Percentiles rank a stretch among this genome's conserved stretches.
Evolutionary conservation across 2,888 invertebrate species (phyloP).

Genomic region (Ypsolopha sequella): DNA sequence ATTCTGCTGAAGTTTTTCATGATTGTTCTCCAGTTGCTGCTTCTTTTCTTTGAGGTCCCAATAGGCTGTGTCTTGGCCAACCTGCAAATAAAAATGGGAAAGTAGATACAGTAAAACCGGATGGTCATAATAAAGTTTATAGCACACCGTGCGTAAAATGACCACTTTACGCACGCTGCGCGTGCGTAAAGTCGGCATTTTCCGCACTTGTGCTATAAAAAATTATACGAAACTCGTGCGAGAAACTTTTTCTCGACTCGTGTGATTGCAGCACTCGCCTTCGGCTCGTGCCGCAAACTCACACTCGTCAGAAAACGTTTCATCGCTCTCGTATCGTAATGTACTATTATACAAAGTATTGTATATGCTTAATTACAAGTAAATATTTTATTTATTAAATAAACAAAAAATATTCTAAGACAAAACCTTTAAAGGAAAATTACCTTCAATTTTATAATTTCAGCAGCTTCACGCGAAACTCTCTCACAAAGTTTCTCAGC

Average conservation of each 20-base stretch:
- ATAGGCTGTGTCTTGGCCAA: constrained; percentile 51
- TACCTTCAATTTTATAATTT: constrained; percentile 52
- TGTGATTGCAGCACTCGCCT: no score
- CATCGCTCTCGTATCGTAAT: no score
- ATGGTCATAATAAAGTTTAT: background rate
- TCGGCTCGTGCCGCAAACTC: no score
- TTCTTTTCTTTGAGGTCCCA: constrained; percentile 51
- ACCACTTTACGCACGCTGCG: no score
- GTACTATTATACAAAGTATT: background rate
- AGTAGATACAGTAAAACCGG: no score
- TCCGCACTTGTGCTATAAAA: no score
- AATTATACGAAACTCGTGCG: no score
- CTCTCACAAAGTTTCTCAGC: constrained; percentile 45
- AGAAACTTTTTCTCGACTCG: no score
- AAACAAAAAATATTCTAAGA: no score
- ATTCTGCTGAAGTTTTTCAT: constrained; percentile 51
- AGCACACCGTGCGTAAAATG: no score
- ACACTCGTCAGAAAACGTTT: no score
- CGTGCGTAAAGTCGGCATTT: no score
- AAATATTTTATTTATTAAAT: background rate
- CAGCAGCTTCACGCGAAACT: constrained; percentile 39
- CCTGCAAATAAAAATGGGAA: constrained; percentile 32
- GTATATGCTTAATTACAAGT: background rate
- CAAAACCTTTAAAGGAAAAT: background rate
- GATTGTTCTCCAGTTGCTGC: constrained; percentile 36